These are phyloP conservation scores for Empis livida DNA, from an alignment of 2,888 invertebrate species.

Conservation along the genomic window DNA sequence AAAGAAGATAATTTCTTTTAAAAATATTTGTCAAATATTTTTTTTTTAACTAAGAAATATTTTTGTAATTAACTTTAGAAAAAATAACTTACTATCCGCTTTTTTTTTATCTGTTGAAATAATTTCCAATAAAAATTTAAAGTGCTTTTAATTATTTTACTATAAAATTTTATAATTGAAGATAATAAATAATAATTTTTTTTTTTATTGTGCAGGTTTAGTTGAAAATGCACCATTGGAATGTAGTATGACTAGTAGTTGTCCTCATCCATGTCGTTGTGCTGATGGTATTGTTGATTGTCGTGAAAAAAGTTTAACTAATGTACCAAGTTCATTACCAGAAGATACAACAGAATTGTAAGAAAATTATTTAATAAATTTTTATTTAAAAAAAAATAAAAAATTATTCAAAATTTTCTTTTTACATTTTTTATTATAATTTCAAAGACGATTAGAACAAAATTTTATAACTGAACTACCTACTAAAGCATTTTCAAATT, in stretches of 20 bases:
- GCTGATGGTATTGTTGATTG: conserved; percentile 87
- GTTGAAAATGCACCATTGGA: conserved; percentile 51
- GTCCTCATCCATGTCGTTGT: conserved; percentile 82
- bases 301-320: conserved; percentile 70
- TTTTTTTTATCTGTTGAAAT: too few species aligned
- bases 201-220: conserved; percentile 33
- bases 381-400: not conserved
- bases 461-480: conserved; percentile 90
- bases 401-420: too few species aligned
- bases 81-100: too few species aligned
- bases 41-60: too few species aligned
- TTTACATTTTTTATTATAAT: not conserved
- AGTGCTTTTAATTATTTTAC: too few species aligned
- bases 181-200: too few species aligned
- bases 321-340: conserved; percentile 74
- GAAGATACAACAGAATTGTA: conserved; percentile 83
- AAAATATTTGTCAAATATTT: too few species aligned
- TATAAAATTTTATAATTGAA: too few species aligned
- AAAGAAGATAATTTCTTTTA: too few species aligned
- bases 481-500: conserved; percentile 77
- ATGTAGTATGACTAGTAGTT: conserved; percentile 60
- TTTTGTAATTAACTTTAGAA: too few species aligned
- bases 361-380: conserved; percentile 34
- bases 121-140: too few species aligned
- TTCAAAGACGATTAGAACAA: conserved; percentile 80